These are phyloP conservation scores for Clarias fuscus DNA, from an alignment of 2,797 vertebrate species.

Conservation along the genomic window DNA sequence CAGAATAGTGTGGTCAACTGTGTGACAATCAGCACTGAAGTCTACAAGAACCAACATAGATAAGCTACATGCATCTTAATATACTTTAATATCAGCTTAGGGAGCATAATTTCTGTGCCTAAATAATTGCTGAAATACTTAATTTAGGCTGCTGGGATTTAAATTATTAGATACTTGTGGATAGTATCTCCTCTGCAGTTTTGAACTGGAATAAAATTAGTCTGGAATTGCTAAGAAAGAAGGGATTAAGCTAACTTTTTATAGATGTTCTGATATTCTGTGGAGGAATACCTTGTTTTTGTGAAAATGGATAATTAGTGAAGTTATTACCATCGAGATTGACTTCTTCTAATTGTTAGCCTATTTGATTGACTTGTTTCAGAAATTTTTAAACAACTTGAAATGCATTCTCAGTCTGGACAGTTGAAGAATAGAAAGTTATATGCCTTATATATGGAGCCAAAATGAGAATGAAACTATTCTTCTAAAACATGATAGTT, in stretches of 20 bases:
- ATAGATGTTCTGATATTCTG: background rate
- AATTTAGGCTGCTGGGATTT: background rate
- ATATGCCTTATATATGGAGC: background rate
- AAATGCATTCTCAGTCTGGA: background rate
- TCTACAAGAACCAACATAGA: background rate
- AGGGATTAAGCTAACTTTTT: background rate
- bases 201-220: background rate
- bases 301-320: background rate
- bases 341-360: background rate
- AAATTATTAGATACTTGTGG: background rate
- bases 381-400: background rate
- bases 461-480: background rate
- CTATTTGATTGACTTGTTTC: background rate
- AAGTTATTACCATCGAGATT: background rate
- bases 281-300: background rate
- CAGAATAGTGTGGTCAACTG: background rate
- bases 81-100: background rate
- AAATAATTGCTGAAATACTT: background rate
- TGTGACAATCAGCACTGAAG: background rate
- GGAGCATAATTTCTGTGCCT: background rate
- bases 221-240: background rate
- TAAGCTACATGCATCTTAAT: background rate
- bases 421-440: background rate
- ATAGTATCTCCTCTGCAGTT: background rate
- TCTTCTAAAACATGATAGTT: too few species aligned